These are phyloP conservation scores for Todiramphus chloris DNA, from an alignment of 2,113 vertebrate genomes.

Conservation along the genomic window DNA sequence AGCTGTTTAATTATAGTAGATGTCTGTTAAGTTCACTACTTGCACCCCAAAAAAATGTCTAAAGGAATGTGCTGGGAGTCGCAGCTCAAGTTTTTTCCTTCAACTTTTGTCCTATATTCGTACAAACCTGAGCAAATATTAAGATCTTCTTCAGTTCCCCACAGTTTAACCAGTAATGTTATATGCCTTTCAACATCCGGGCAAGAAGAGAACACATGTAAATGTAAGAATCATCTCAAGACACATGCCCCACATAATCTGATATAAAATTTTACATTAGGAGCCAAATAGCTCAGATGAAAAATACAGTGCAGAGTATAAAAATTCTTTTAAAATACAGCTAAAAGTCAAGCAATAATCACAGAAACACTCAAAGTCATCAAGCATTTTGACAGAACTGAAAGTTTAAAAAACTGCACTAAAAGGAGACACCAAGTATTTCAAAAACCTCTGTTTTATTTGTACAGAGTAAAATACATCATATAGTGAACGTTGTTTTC, in stretches of 20 bases:
- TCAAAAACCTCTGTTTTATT: slow-evolving; percentile 84
- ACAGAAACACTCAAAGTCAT: neutral
- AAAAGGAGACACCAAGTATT: slow-evolving; percentile 40
- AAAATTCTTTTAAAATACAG: neutral
- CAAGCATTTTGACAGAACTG: neutral
- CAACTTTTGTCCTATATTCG: neutral
- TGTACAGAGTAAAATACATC: slow-evolving; percentile 77
- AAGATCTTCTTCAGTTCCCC: neutral
- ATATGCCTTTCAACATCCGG: neutral
- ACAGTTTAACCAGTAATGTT: neutral
- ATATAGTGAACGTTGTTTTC: slow-evolving; percentile 57
- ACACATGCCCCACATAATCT: neutral
- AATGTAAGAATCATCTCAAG: neutral
- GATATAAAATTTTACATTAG: neutral
- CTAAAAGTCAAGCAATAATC: neutral
- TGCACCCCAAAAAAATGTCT: neutral
- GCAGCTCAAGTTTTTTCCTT: neutral
- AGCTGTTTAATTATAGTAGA: neutral
- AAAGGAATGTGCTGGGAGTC: neutral
- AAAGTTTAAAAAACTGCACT: neutral
- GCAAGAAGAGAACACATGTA: neutral
- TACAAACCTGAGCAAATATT: neutral
- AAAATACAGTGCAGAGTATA: neutral
- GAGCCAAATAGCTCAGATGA: neutral
- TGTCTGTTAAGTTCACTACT: neutral